A percentile compares a stretch with the other conserved stretches of the same genome.
Evolutionary conservation across 2,888 invertebrate species (phyloP).

Genomic region (Orchesella flavescens): DNA sequence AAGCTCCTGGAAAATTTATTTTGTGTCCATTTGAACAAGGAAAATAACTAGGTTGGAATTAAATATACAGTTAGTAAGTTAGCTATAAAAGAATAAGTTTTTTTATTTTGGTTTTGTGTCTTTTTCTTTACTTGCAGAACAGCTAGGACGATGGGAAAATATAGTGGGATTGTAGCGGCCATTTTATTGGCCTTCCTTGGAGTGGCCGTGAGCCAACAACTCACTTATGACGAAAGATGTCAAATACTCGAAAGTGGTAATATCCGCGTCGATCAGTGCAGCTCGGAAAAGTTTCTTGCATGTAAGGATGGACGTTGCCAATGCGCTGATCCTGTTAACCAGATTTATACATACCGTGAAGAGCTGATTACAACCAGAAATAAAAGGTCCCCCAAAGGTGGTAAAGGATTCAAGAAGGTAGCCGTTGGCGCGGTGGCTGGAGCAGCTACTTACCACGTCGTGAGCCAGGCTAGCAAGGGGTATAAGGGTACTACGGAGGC

Average conservation of each 20-base stretch:
- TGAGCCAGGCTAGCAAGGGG: background rate
- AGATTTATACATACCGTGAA: constrained; percentile 36
- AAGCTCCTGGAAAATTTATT: too few relatives aligned
- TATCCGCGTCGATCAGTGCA: constrained; percentile 35
- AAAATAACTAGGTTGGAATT: too few relatives aligned
- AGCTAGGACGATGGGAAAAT: too few relatives aligned
- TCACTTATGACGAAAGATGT: constrained; percentile 35
- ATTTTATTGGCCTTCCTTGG: too few relatives aligned
- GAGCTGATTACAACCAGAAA: background rate
- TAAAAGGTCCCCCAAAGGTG: constrained; percentile 28
- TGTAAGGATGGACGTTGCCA: constrained; percentile 43
- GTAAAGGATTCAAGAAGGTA: constrained; percentile 37
- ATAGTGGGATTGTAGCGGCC: too few relatives aligned
- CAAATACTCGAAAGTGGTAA: constrained; percentile 25
- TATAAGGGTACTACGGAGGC: background rate
- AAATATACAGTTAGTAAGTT: too few relatives aligned
- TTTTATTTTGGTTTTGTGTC: too few relatives aligned
- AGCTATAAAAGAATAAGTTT: too few relatives aligned
- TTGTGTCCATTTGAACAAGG: too few relatives aligned
- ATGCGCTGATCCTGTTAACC: constrained; percentile 40
- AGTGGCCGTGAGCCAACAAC: background rate
- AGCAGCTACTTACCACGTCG: background rate
- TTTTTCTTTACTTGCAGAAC: too few relatives aligned
- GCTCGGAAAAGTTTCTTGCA: background rate
- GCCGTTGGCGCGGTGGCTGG: constrained; percentile 38